These are phyloP conservation scores for Amphibalanus amphitrite DNA, from an alignment of 1,140 invertebrate species.

Conservation along the genomic window DNA sequence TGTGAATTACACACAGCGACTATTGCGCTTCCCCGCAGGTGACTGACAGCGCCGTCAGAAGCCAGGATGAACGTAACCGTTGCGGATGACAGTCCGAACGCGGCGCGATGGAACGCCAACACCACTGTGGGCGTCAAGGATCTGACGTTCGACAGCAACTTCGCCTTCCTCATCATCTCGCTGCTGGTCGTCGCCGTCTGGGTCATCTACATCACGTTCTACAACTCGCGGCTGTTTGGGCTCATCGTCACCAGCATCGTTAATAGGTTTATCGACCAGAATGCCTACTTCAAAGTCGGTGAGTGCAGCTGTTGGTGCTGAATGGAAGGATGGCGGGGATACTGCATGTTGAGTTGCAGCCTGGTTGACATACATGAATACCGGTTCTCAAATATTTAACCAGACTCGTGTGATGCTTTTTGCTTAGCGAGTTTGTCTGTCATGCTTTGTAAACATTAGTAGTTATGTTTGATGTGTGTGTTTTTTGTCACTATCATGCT, in stretches of 20 bases:
- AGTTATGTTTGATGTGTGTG: no score
- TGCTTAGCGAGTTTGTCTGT: no score
- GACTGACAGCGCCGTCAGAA: no score
- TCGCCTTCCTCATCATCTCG: slow-evolving; percentile 50
- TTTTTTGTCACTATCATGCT: no score
- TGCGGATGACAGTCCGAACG: no score
- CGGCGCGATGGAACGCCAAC: background rate
- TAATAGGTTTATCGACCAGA: slow-evolving; percentile 37
- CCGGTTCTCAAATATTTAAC: no score
- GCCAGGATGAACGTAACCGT: no score
- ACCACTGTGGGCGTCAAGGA: background rate
- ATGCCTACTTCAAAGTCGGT: background rate
- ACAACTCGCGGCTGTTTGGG: slow-evolving; percentile 80
- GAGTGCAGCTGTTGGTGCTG: background rate
- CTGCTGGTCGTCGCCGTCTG: slow-evolving; percentile 61
- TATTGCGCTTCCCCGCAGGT: no score
- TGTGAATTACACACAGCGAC: no score
- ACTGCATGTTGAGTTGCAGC: slow-evolving; percentile 3
- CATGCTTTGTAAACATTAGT: no score
- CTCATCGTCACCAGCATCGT: slow-evolving; percentile 73
- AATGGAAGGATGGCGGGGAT: background rate
- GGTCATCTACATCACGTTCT: slow-evolving; percentile 88
- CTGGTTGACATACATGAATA: no score
- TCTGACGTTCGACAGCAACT: background rate
- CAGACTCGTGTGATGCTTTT: no score